Evolutionary conservation across 2,113 vertebrate genomes (phyloP).

Genomic region (Sphaerodactylus townsendi): DNA sequence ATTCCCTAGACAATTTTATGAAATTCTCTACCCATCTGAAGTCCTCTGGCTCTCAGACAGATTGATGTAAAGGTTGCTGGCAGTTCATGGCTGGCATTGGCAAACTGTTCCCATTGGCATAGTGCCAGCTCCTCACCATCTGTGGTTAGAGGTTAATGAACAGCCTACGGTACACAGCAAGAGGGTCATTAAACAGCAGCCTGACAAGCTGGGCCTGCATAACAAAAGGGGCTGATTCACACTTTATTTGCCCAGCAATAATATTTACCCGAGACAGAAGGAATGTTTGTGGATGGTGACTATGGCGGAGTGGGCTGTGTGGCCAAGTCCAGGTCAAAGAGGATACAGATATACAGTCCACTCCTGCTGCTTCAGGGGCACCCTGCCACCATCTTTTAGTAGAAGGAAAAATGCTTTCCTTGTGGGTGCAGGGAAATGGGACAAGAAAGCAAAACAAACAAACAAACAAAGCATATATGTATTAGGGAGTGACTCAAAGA

Average conservation of each 20-base stretch:
- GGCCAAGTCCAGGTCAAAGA: neutral
- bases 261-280: slow-evolving; percentile 15
- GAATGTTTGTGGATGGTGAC: slow-evolving; percentile 12
- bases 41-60: neutral
- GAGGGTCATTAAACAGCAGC: slow-evolving; percentile 32
- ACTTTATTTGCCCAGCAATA: slow-evolving; percentile 22
- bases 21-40: neutral
- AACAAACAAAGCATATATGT: neutral
- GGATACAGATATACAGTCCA: no score
- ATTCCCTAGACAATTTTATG: neutral
- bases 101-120: slow-evolving; percentile 31
- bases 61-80: neutral
- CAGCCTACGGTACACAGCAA: slow-evolving; percentile 28
- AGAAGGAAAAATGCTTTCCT: neutral
- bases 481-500: neutral
- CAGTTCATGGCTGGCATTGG: neutral
- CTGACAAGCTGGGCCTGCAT: slow-evolving; percentile 14
- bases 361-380: neutral
- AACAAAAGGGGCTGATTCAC: slow-evolving; percentile 26
- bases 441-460: neutral
- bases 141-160: slow-evolving; percentile 36
- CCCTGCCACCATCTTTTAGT: neutral
- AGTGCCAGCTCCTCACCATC: slow-evolving; percentile 29
- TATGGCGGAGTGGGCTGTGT: neutral
- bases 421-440: neutral